phyloP scores from a whole-genome alignment of 2,113 vertebrate species.

The Aplodontia rufa region DNA sequence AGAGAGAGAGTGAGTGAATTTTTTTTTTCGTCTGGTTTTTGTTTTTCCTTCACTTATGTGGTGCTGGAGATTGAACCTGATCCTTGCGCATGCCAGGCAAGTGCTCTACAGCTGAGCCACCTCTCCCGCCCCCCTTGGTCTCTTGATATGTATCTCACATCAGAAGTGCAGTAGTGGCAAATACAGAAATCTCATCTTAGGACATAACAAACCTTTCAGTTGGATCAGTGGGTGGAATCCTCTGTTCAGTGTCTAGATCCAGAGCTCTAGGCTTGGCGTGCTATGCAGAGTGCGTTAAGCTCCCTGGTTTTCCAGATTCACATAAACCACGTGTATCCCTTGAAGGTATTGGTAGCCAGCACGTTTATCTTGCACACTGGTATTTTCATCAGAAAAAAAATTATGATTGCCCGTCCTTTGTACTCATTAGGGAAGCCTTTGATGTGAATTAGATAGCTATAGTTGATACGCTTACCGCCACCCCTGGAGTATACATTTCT shows the following conservation, averaged over 20 bases:
- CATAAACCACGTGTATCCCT: not conserved
- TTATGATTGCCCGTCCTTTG: not conserved
- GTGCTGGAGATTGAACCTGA: too few relatives aligned
- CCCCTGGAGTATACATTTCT: not conserved
- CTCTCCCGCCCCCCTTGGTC: too few relatives aligned
- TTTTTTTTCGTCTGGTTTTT: too few relatives aligned
- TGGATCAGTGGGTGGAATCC: not conserved
- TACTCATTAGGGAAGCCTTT: not conserved
- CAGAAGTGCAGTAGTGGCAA: not conserved
- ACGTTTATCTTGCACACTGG: not conserved
- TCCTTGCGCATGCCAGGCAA: too few relatives aligned
- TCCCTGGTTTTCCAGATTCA: not conserved
- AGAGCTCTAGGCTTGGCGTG: not conserved
- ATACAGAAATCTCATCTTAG: not conserved
- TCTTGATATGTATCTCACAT: not conserved
- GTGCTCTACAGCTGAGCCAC: too few relatives aligned
- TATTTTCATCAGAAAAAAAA: constrained; percentile 39
- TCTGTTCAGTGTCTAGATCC: not conserved
- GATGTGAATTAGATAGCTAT: not conserved
- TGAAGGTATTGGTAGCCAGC: not conserved
- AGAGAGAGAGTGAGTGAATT: too few relatives aligned
- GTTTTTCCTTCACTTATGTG: too few relatives aligned
- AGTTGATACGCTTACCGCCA: not conserved
- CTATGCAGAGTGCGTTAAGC: not conserved
- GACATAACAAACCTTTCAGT: not conserved